Evolutionary conservation across 2,888 invertebrate species (phyloP).

Genomic region (Erannis defoliaria): DNA sequence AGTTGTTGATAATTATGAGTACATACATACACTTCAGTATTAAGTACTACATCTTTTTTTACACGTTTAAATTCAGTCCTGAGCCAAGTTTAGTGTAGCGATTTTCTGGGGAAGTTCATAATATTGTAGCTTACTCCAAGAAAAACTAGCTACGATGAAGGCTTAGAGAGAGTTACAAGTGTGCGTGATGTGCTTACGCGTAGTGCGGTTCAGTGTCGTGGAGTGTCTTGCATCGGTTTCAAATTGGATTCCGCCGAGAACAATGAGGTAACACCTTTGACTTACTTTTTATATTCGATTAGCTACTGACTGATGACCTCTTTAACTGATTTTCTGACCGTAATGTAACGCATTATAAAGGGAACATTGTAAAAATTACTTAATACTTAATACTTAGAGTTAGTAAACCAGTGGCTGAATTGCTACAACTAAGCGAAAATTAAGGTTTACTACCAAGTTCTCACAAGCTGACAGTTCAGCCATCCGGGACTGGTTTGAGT

Average conservation of each 20-base stretch:
- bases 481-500: constrained; percentile 53
- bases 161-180: constrained; percentile 44
- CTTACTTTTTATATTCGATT: constrained; percentile 32
- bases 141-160: constrained; percentile 41
- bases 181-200: constrained; percentile 52
- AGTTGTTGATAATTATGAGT: too few species aligned
- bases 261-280: constrained; percentile 69
- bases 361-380: background rate
- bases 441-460: constrained; percentile 39
- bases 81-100: background rate
- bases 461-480: constrained; percentile 52
- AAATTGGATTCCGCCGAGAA: constrained; percentile 78
- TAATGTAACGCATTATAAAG: background rate
- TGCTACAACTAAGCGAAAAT: background rate
- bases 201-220: constrained; percentile 55
- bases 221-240: constrained; percentile 56
- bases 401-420: background rate
- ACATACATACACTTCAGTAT: too few species aligned
- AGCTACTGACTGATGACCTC: background rate
- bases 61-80: constrained; percentile 4
- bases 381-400: background rate
- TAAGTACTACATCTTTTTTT: too few species aligned
- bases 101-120: background rate
- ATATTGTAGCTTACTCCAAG: constrained; percentile 14
- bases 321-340: background rate